Evolutionary conservation across 2,113 vertebrate species (phyloP), one percentile per base, ranked within the genome.

Genomic region (Thermophis baileyi): DNA sequence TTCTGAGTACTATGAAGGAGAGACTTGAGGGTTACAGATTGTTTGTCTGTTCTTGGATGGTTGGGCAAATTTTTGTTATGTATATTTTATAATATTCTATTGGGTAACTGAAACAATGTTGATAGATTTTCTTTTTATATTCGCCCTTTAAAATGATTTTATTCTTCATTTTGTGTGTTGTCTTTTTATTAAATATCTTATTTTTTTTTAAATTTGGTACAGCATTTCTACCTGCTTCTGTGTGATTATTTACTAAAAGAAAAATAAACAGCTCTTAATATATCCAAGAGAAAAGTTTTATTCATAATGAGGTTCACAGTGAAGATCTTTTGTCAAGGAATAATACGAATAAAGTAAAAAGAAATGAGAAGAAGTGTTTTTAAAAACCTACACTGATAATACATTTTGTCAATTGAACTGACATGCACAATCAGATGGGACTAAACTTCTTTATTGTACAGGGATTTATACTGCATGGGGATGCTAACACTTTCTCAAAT

Each of bases 401-500:
- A 81, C 74, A 44, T 88, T 4, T 51, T 88, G 25, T 35, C n/a
- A 88, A 9, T 20, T 7, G 49, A 35, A 51, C 87, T 88, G 87
- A 51, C 22, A 44, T 3, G 2, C 18, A 46, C 85, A n/a, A 81
- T 91, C 50, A 55, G 54, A 53, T 35, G 20, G 47, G 35, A 50
- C 22, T 46, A 35, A 74, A 88, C n/a, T 53, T 47, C 30, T 35
- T 87, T 20, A 22, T 87, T 60, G 30, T 69, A 69, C 46, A 88
- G 22, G 44, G 47, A 20, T n/a, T 12, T 44, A 81, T n/a, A 49
- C 30, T 57, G 40, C 60, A 46, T 10, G 12, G 50, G 35, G 74
- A 87, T 90, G 60, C 55, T 10, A 50, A 40, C 60, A 92, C 60
- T 44, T 3, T 46, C 92, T 69, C 93, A 85, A 93, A 11, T 92